Evolutionary conservation across 1,140 invertebrate genomes (phyloP), one percentile per base, ranked within the genome.

Genomic region (Lepidurus packardi): DNA sequence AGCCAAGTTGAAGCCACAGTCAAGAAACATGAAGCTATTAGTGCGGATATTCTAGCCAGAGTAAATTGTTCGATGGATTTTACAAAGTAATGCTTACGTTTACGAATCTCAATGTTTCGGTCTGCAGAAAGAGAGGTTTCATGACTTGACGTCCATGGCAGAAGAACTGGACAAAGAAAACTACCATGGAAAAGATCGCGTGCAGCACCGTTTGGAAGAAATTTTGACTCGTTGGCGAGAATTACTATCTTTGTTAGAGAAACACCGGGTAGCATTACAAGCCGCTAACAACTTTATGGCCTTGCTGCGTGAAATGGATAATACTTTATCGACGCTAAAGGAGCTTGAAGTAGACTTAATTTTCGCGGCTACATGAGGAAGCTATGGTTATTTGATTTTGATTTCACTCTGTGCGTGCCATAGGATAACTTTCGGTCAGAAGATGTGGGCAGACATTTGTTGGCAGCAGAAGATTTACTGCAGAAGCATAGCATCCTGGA

Each of bases 21-120:
- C 7, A 99, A 99, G 86, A 99, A 99, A 84, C 96, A 99, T 84
- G 96, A 99, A 86, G 97, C 97, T 25, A 97, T 99, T 76, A 95
- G 93, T 81, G 97, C 97, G 0, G 97, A 99, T 84, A 98, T 99
- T 79, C 85, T 97, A 44, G 94, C 97, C 6, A 87, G 90, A 83
- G 89, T 90, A 85, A 80, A 84, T 83, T 25, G 44, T 43, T 43
- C n/a, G 21, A 65, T 6, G 13, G 78, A 6, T n/a, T 43, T 78
- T 16, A 34, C 43, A 44, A 42, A 75, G 13, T 21, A 65, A 21
- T 21, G 53, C 53, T 3, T 21, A 25, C 24, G 16, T 80, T 16
- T 41, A 16, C 13, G 79, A 21, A 24, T 80, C 0, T 42, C 7
- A 34, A 75, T 44, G 10, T 21, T n/a, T 7, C n/a, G 9, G 80